A percentile compares a stretch with the other conserved stretches of the same genome.
These are phyloP conservation scores for Leptobrachium leishanense DNA, from an alignment of 2,113 vertebrate genomes.

Conservation along the genomic window DNA sequence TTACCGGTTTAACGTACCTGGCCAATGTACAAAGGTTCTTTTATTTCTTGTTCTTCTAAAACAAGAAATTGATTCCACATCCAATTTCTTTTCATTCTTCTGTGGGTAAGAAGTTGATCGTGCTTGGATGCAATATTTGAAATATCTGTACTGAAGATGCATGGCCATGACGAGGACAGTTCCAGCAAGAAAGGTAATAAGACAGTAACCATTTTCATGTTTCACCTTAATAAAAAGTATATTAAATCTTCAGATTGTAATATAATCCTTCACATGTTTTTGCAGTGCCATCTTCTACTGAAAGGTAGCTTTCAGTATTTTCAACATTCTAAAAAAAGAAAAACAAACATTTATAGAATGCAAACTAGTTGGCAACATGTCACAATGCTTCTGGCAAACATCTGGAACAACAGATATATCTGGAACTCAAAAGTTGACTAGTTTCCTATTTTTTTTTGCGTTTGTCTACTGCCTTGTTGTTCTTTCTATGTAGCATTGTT, in stretches of 20 bases:
- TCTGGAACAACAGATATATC: too few species aligned
- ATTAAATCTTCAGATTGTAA: background rate
- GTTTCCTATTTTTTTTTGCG: too few species aligned
- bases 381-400: too few species aligned
- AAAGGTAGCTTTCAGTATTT: background rate
- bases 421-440: too few species aligned
- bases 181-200: slow-evolving; percentile 59
- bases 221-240: background rate
- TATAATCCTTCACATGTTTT: too few species aligned
- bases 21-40: slow-evolving; percentile 68
- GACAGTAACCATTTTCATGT: slow-evolving; percentile 61
- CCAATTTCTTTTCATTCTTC: slow-evolving; percentile 78
- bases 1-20: slow-evolving; percentile 70
- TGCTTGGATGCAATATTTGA: slow-evolving; percentile 44
- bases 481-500: too few species aligned
- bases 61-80: slow-evolving; percentile 81
- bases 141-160: slow-evolving; percentile 48
- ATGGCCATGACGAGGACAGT: slow-evolving; percentile 62
- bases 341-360: too few species aligned
- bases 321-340: slow-evolving; percentile 14
- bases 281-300: too few species aligned
- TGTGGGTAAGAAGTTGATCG: slow-evolving; percentile 12
- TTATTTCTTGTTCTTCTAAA: slow-evolving; percentile 73
- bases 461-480: too few species aligned
- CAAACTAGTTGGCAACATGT: too few species aligned